phyloP scores from a whole-genome alignment of 2,888 invertebrate genomes.

The Hydraecia micacea region DNA sequence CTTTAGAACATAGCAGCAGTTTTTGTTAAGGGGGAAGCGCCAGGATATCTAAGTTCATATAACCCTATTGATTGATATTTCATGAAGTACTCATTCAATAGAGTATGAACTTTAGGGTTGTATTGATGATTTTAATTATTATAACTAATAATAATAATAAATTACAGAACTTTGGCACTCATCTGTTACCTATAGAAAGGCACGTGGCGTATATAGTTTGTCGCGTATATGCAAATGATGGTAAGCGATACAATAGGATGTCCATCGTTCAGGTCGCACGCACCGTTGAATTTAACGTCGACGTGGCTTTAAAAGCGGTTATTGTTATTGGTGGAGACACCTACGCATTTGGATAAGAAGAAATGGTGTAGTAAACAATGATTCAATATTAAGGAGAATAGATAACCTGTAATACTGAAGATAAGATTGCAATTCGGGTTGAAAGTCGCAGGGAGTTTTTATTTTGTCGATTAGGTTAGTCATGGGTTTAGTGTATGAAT shows the following conservation, averaged over 20 bases:
- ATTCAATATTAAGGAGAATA: no score
- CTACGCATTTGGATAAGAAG: background rate
- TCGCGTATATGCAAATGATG: conserved; percentile 30
- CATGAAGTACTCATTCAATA: no score
- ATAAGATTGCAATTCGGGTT: background rate
- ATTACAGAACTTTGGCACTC: no score
- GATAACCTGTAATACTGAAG: no score
- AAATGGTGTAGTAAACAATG: background rate
- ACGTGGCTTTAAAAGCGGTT: background rate
- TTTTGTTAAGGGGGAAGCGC: no score
- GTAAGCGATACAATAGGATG: conserved; percentile 9
- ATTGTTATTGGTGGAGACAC: background rate
- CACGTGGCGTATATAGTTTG: no score
- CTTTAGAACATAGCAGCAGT: no score
- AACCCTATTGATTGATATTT: no score
- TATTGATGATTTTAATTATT: no score
- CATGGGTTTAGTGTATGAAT: background rate
- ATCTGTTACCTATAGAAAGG: background rate
- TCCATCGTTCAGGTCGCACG: conserved; percentile 26
- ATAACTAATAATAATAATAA: no score
- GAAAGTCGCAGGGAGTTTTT: background rate
- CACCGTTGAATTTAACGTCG: conserved; percentile 15
- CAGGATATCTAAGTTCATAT: no score
- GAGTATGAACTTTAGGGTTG: no score
- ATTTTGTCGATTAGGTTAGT: background rate